Percentiles rank a stretch among this genome's conserved stretches.
phyloP scores from a whole-genome alignment of 1,140 invertebrate species.

The Phenacoccus solenopsis region DNA sequence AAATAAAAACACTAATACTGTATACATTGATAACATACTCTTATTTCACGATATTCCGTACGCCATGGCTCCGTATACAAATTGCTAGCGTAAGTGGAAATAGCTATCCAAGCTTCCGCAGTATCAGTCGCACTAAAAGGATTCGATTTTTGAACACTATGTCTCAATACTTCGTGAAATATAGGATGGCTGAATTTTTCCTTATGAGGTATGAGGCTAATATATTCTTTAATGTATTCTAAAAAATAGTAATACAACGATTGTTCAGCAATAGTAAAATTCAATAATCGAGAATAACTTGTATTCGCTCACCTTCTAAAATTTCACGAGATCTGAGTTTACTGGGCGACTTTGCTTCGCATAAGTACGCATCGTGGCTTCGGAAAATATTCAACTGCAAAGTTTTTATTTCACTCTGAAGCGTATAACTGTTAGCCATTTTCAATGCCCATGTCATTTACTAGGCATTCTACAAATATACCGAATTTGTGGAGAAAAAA shows the following conservation, averaged over 20 bases:
- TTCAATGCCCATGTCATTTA: background rate
- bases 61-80: constrained; percentile 74
- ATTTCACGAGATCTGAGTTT: background rate
- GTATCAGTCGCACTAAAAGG: constrained; percentile 69
- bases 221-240: constrained; percentile 62
- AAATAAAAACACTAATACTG: background rate
- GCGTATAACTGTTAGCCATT: background rate
- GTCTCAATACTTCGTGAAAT: constrained; percentile 57
- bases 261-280: background rate
- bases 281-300: background rate
- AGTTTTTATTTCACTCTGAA: background rate
- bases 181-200: constrained; percentile 62
- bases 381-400: background rate
- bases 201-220: constrained; percentile 61
- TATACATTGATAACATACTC: constrained; percentile 40
- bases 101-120: constrained; percentile 63
- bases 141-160: constrained; percentile 48
- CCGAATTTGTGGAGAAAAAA: background rate
- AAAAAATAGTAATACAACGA: constrained; percentile 28
- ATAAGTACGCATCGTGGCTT: background rate
- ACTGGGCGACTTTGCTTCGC: background rate
- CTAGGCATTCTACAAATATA: background rate
- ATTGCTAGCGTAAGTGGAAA: constrained; percentile 73
- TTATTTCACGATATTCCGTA: constrained; percentile 65
- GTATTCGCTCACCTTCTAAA: background rate